Evolutionary conservation across 1,140 invertebrate species (phyloP), one percentile per base, ranked within the genome.

Genomic region (Leptinotarsa undecemlineata): DNA sequence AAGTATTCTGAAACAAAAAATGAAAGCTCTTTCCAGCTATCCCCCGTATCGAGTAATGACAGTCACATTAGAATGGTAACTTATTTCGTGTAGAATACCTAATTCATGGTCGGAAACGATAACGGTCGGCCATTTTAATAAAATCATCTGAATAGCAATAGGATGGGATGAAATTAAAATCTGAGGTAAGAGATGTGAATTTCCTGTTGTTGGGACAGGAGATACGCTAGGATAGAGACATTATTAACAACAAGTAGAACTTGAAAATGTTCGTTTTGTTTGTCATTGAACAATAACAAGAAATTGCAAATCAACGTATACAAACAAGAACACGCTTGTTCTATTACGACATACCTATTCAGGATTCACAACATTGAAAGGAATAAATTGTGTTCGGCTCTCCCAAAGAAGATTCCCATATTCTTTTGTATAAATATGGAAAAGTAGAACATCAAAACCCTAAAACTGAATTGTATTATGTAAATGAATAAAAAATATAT

Each of bases 111-210:
- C 66, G 33, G 66, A 68, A 68, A 68, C 66, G 66, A 68, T 68
- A 68, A 68, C 26, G 66, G 66, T 68, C 33, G 19, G 66, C 42
- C 33, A 68, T 68, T 68, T 68, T 42, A 47, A 68, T 19, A 68
- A 68, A 42, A 68, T 19, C 51, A 68, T 68, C 23, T 47, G 33
- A 47, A 68, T 42, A 26, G 21, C 66, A 42, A 70, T 70, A 70
- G 68, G 47, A 70, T 70, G 48, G 68, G 68, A 70, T 70, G 71
- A 21, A 72, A 71, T 71, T 71, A 71, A 60, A 71, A 75, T 75
- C 76, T 77, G 72, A 78, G 73, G 72, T 77, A 75, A 79, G 76
- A 79, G 77, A 79, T 77, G 75, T 48, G 73, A 77, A 75, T 79
- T 76, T 77, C 77, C 77, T 75, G 76, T 79, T 73, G 48, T 57